A percentile compares a stretch with the other conserved stretches of the same genome.
phyloP scores from a whole-genome alignment of 2,797 vertebrate species.

The Xyrichtys novacula region DNA sequence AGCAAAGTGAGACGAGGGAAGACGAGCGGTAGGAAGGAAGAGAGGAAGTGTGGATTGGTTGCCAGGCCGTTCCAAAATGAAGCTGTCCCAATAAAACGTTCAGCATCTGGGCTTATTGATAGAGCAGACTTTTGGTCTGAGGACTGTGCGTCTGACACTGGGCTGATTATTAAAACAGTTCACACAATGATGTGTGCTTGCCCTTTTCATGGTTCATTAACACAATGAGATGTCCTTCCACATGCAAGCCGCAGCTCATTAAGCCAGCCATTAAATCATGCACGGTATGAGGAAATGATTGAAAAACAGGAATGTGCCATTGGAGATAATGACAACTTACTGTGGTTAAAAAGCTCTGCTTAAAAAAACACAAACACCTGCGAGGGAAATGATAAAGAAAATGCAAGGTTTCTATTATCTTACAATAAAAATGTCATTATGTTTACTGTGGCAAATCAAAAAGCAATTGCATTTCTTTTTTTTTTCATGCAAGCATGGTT shows the following conservation, averaged over 20 bases:
- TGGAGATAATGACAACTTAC: conserved; percentile 73
- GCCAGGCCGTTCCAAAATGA: conserved; percentile 39
- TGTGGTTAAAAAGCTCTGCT: conserved; percentile 68
- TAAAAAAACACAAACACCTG: conserved; percentile 67
- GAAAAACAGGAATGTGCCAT: conserved; percentile 71
- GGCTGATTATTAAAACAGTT: conserved; percentile 79
- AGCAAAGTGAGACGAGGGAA: not conserved
- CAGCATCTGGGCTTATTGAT: conserved; percentile 65
- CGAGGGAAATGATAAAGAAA: conserved; percentile 69
- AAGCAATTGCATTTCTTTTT: conserved; percentile 73
- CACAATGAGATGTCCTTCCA: conserved; percentile 82
- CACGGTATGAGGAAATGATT: conserved; percentile 72
- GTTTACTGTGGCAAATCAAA: conserved; percentile 76
- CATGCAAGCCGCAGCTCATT: conserved; percentile 86
- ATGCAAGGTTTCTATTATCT: conserved; percentile 70
- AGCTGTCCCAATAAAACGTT: conserved; percentile 63
- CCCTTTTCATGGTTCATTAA: conserved; percentile 88
- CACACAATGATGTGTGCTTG: conserved; percentile 80
- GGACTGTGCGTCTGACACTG: conserved; percentile 63
- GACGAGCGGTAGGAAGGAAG: conserved; percentile 11
- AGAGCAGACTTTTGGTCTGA: conserved; percentile 59
- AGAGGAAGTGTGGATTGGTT: conserved; percentile 23
- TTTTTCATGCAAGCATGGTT: conserved; percentile 57
- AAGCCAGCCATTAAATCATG: conserved; percentile 83
- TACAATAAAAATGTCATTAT: conserved; percentile 72